These are phyloP conservation scores for Acanthisitta chloris DNA, from an alignment of 2,113 vertebrate species.

Conservation along the genomic window DNA sequence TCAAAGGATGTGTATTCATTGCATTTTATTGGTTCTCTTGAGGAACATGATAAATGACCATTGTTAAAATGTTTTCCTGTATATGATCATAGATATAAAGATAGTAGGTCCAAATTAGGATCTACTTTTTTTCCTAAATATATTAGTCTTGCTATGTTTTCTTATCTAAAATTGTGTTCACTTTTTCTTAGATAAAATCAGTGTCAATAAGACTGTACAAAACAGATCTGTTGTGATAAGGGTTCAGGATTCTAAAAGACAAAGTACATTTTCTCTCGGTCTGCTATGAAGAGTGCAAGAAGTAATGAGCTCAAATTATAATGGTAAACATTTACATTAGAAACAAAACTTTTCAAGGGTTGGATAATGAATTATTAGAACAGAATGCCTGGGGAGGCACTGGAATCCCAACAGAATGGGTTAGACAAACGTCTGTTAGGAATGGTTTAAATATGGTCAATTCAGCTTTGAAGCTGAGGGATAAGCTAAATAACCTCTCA, in stretches of 20 bases:
- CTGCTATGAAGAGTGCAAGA: neutral
- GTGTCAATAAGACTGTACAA: neutral
- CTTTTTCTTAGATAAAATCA: neutral
- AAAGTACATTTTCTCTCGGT: neutral
- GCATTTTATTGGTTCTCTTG: constrained; percentile 68
- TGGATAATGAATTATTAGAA: neutral
- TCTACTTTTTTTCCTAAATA: constrained; percentile 56
- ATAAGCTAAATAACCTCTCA: neutral
- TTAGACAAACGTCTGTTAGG: neutral
- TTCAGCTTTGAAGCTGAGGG: neutral
- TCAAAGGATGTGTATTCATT: constrained; percentile 63
- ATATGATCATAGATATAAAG: constrained; percentile 59
- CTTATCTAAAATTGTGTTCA: neutral
- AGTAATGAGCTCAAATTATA: neutral
- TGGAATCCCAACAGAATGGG: neutral
- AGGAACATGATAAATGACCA: constrained; percentile 58
- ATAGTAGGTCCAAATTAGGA: constrained; percentile 44
- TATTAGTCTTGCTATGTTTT: constrained; percentile 28
- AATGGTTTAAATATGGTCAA: neutral
- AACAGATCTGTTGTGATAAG: neutral
- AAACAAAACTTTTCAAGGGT: neutral
- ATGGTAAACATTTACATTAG: neutral
- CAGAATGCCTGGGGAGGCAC: neutral
- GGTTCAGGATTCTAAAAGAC: neutral
- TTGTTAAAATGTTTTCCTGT: constrained; percentile 63